phyloP scores from a whole-genome alignment of 2,113 vertebrate genomes.

The Leptobrachium leishanense region DNA sequence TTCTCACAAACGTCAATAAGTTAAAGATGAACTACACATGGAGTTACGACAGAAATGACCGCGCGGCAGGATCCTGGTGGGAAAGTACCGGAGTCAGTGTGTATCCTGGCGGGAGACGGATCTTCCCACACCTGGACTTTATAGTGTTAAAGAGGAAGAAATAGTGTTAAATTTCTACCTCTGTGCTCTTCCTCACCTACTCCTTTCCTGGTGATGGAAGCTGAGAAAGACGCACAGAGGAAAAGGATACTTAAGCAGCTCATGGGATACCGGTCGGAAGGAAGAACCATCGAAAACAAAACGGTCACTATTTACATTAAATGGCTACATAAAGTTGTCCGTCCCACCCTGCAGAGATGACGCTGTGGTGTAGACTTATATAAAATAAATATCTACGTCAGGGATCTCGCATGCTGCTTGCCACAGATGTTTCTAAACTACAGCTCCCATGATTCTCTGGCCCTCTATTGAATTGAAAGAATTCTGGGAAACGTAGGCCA shows the following conservation, averaged over 20 bases:
- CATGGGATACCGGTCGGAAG: neutral
- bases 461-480: too few relatives aligned
- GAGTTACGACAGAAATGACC: slow-evolving; percentile 24
- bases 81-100: neutral
- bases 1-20: slow-evolving; percentile 38
- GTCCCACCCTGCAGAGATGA: neutral
- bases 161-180: neutral
- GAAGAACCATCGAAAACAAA: neutral
- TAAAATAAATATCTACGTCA: too few relatives aligned
- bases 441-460: too few relatives aligned
- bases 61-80: neutral
- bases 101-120: neutral
- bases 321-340: neutral
- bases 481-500: too few relatives aligned
- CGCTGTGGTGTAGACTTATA: neutral
- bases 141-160: neutral
- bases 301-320: slow-evolving; percentile 5
- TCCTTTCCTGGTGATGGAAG: neutral
- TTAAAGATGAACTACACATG: slow-evolving; percentile 37
- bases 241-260: neutral
- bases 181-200: neutral
- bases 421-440: too few relatives aligned
- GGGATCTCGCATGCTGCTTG: too few relatives aligned
- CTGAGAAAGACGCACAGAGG: neutral
- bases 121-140: neutral